phyloP scores from a whole-genome alignment of 2,797 vertebrate genomes.

The Muscicapa comitata region DNA sequence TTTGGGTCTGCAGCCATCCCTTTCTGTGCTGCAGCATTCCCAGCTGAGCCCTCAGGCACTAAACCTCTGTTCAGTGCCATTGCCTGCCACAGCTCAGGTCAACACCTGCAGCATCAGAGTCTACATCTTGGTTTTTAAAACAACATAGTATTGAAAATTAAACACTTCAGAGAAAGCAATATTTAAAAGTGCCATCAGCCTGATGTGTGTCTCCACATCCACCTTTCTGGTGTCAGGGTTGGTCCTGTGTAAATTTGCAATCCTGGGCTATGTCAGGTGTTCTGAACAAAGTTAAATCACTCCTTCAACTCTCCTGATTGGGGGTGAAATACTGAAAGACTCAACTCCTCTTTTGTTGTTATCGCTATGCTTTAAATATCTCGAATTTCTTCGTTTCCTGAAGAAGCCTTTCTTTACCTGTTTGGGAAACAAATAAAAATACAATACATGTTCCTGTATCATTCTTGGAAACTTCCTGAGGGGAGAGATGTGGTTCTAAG shows the following conservation, averaged over 20 bases:
- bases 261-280: not conserved
- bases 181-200: not conserved
- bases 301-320: not conserved
- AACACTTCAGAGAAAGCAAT: not conserved
- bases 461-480: not conserved
- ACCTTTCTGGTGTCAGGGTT: not conserved
- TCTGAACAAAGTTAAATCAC: not conserved
- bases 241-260: not conserved
- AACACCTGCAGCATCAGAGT: not conserved
- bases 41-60: not conserved
- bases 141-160: not conserved
- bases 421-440: not conserved
- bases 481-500: not conserved
- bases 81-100: slow-evolving; percentile 8
- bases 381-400: not conserved
- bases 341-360: not conserved
- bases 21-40: not conserved
- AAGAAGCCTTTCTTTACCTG: not conserved
- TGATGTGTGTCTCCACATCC: not conserved
- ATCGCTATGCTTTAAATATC: not conserved
- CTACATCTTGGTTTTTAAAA: not conserved
- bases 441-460: not conserved
- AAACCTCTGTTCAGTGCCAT: not conserved
- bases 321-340: not conserved
- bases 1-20: not conserved